Percentiles rank a stretch among this genome's conserved stretches.
phyloP scores from a whole-genome alignment of 1,140 invertebrate species.

The Telenomus remus region DNA sequence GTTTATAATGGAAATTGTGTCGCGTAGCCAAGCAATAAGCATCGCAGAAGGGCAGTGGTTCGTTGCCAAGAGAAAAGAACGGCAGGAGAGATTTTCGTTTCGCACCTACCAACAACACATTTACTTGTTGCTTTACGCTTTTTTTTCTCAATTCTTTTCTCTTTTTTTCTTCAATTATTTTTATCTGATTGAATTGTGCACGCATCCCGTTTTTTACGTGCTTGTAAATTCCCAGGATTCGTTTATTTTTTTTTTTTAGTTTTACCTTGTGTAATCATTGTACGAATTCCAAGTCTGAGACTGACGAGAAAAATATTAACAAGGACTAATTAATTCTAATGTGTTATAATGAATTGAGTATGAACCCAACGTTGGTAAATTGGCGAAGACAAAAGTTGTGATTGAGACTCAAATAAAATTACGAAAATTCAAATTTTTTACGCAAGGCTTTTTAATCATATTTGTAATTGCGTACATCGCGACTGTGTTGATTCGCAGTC shows the following conservation, averaged over 20 bases:
- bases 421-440: constrained; percentile 41
- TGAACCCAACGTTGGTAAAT: neutral
- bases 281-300: constrained; percentile 14
- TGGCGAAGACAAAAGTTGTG: constrained; percentile 6
- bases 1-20: constrained; percentile 42
- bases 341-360: constrained; percentile 12
- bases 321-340: constrained; percentile 7
- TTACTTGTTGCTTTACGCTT: constrained; percentile 59
- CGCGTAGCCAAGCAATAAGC: constrained; percentile 56
- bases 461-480: constrained; percentile 21
- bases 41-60: constrained; percentile 53
- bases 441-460: constrained; percentile 42
- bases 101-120: constrained; percentile 13
- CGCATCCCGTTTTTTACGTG: constrained; percentile 6
- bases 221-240: constrained; percentile 19
- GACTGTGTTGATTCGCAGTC: neutral
- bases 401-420: constrained; percentile 25
- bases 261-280: constrained; percentile 26
- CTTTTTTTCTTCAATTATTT: constrained; percentile 9
- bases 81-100: constrained; percentile 55
- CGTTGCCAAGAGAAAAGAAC: constrained; percentile 46
- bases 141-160: constrained; percentile 29
- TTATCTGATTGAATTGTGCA: constrained; percentile 16
- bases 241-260: constrained; percentile 27
- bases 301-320: constrained; percentile 20